Evolutionary conservation across 1,140 invertebrate genomes (phyloP), one percentile per base, ranked within the genome.

Genomic region (Aphaenogaster ashmeadi): DNA sequence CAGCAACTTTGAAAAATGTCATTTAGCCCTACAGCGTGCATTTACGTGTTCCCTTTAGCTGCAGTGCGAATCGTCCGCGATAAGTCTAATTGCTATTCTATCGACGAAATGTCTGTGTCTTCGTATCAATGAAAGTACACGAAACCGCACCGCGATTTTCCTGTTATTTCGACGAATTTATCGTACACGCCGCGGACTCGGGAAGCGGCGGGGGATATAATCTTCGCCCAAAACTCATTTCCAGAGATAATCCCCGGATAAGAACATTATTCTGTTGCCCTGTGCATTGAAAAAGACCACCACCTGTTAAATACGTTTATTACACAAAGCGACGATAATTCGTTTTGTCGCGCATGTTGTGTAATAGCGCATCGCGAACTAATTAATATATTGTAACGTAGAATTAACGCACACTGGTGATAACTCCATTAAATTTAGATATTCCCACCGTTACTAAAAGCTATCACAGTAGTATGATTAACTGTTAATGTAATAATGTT

Each of bases 191-290:
- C 60, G 7, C 44, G 9, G 54, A 52, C 33, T 44, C 71, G 50
- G 33, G 6, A 72, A 74, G 15, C 72, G 36, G 33, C 27, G 38
- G 9, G 27, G 44, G 36, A 0, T 52, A 58, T 86, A 86, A 86
- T 86, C 85, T 86, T 81, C 77, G 21, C 64, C 52, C 85, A 13
- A 66, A 81, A 86, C 85, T 79, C 80, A 86, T 67, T 86, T 86
- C 77, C 75, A 33, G 41, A 83, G 85, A 86, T 86, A 86, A 86
- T 86, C 85, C 64, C 7, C 13, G 41, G 75, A 69, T 79, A 86
- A 81, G 85, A 86, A 80, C 77, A 80, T 86, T 81, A 81, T 54
- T 47, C 27, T 18, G 78, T 80, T 81, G 62, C 50, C 52, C 41
- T 44, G 38, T 47, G 52, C 77, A 69, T 86, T 86, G n/a, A 81